Base-by-base conservation (phyloP, 2,113 vertebrate genomes). In the Ondatra zibethicus region DNA sequence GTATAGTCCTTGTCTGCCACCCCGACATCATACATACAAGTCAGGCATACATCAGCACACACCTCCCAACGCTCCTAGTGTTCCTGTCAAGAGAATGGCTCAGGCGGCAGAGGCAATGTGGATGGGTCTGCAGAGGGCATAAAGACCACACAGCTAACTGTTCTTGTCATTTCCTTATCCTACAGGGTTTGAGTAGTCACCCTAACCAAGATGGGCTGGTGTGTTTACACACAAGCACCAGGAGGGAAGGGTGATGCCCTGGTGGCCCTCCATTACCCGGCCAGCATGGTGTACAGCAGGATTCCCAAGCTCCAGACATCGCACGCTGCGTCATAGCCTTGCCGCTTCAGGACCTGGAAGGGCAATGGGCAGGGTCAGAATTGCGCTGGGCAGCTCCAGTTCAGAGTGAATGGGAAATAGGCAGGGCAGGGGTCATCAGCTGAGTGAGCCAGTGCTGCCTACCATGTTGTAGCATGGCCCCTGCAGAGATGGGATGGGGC, bases 281-380 rank as follows among this genome's bases (percentile, higher is more conserved):
- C 99, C 94, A 99, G 95, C 99, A 99, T 99, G 95, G 99, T 99
- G 97, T 99, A 99, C 3, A 99, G 97, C 33, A 99, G 98, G 97
- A 99, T 99, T 13, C 99, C 99, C 97, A 99, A 86, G 87, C 99
- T 99, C 99, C 99, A 99, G 97, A 99, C 99, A 96, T 99, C 99
- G 92, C 99, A 99, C 0, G 99, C 99, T 29, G 99, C 99, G 19
- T 99, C 99, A 0, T 99, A 99, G 87, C 99, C 99, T 95, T 99
- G 99, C 50, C 99, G 99, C 98, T 99, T 99, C 61, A 99, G 98
- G 96, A 99, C 99, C 99, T 99, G 81, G 0, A 68, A 0, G 39
- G 85, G 21, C 61, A 31, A 65, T 36, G n/a, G 73, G 1, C 16
- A 16, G 7, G 92, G 33, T 0, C 23, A 31, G 39, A 73, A 13